phyloP scores from a whole-genome alignment of 2,888 invertebrate species.

The Labia minor region DNA sequence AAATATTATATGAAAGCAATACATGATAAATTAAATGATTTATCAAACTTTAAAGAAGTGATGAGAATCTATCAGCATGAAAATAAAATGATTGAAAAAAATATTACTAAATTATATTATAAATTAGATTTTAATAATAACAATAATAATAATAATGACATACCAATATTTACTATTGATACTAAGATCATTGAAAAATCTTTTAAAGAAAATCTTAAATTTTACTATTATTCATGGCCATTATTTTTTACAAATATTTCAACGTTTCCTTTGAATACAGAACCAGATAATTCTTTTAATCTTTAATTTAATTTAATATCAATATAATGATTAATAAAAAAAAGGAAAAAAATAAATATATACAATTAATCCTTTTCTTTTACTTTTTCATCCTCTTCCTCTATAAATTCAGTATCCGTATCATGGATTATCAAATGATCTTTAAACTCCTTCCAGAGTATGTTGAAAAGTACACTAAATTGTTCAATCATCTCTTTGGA shows the following conservation, averaged over 20 bases:
- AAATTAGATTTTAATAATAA: no score
- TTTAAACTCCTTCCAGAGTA: background rate
- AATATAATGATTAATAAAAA: no score
- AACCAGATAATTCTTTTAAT: background rate
- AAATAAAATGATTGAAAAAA: no score
- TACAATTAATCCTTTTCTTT: background rate
- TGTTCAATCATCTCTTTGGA: background rate
- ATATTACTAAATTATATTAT: no score
- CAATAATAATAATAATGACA: no score
- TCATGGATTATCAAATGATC: background rate
- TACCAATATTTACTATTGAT: no score
- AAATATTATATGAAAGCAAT: background rate
- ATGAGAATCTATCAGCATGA: no score
- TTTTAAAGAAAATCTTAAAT: background rate
- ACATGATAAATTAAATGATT: background rate
- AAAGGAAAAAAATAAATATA: no score
- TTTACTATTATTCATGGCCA: background rate
- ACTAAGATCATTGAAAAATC: background rate
- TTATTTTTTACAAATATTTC: background rate
- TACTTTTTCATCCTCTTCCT: background rate
- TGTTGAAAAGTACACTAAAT: background rate
- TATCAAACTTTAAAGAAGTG: background rate
- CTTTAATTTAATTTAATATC: no score
- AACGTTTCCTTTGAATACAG: background rate
- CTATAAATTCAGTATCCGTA: background rate